These are phyloP conservation scores for Nannoperca australis DNA, from an alignment of 2,797 vertebrate species.

Conservation along the genomic window DNA sequence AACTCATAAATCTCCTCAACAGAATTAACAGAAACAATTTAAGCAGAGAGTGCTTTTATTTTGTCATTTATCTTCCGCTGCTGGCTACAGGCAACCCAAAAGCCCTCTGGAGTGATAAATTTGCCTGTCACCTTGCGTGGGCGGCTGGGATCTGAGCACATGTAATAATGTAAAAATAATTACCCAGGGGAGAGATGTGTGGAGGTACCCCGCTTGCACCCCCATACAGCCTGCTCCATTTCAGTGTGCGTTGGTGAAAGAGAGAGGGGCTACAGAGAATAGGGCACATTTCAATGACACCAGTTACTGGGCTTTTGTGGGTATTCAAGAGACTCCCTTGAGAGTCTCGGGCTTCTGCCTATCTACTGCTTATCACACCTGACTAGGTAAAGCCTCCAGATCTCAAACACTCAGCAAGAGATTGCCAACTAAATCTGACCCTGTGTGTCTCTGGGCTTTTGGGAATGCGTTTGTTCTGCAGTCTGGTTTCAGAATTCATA, in stretches of 20 bases:
- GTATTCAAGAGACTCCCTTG: conserved; percentile 71
- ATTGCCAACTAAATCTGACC: conserved; percentile 68
- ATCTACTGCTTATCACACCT: conserved; percentile 81
- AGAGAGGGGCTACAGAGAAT: conserved; percentile 61
- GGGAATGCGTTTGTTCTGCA: conserved; percentile 43
- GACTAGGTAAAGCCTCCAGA: conserved; percentile 74
- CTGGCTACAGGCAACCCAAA: conserved; percentile 72
- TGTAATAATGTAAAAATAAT: conserved; percentile 93
- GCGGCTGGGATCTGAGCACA: conserved; percentile 88
- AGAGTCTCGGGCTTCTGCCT: conserved; percentile 67
- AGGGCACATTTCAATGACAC: conserved; percentile 84
- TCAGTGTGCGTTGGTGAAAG: conserved; percentile 64
- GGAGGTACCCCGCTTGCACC: conserved; percentile 74
- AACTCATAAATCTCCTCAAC: conserved; percentile 88
- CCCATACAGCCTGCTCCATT: conserved; percentile 59
- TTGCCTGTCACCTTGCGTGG: conserved; percentile 87
- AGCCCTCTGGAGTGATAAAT: conserved; percentile 88
- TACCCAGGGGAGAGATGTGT: conserved; percentile 86
- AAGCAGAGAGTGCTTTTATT: conserved; percentile 89
- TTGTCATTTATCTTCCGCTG: conserved; percentile 88
- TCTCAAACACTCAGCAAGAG: conserved; percentile 68
- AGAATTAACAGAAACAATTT: conserved; percentile 91
- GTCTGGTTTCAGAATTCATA: conserved; percentile 27
- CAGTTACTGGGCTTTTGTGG: conserved; percentile 81
- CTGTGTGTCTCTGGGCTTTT: conserved; percentile 44